Conservation (phyloP, 2,113 vertebrate species). For the Holacanthus passer region DNA sequence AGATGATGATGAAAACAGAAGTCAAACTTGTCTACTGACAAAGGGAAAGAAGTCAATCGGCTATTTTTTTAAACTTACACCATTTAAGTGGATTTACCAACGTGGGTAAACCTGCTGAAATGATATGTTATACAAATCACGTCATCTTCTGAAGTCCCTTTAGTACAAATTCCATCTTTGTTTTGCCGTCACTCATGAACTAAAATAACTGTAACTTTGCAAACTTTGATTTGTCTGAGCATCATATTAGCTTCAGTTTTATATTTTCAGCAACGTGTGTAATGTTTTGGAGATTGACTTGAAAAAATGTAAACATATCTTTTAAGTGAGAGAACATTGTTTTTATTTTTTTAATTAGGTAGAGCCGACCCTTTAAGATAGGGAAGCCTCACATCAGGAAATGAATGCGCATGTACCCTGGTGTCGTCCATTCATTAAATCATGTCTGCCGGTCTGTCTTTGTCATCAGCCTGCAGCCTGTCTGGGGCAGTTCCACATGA, state of each 20-base stretch:
- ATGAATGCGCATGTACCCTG: background rate
- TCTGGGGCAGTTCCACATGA: constrained; percentile 40
- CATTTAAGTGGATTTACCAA: too few relatives aligned
- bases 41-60: too few relatives aligned
- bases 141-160: background rate
- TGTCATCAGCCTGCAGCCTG: constrained; percentile 53
- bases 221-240: constrained; percentile 18
- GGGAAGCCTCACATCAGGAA: background rate
- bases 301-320: background rate
- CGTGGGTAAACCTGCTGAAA: too few relatives aligned
- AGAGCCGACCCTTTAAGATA: background rate
- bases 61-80: too few relatives aligned
- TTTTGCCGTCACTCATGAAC: too few relatives aligned
- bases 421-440: constrained; percentile 54
- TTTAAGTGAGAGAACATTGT: background rate
- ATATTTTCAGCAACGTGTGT: background rate
- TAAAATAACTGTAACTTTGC: constrained; percentile 17
- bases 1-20: too few relatives aligned
- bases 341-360: constrained; percentile 9
- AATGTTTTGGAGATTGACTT: background rate
- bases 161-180: background rate
- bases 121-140: constrained; percentile 5
- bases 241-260: background rate
- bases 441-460: constrained; percentile 41
- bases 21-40: too few relatives aligned